Evolutionary conservation across 2,888 invertebrate species (phyloP).

Genomic region (Raillietiella orientalis): DNA sequence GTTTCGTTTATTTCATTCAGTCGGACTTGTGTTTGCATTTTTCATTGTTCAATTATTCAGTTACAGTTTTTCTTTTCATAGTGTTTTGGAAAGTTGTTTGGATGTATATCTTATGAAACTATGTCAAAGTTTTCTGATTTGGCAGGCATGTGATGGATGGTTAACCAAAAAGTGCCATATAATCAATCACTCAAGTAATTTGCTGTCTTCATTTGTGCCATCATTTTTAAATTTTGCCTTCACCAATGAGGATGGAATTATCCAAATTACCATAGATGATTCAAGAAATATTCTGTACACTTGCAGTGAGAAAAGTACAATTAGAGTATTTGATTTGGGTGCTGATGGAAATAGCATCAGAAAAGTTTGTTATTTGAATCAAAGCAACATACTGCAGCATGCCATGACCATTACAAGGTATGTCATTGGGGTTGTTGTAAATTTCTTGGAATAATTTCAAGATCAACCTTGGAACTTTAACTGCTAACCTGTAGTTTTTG

Average conservation of each 20-base stretch:
- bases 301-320: constrained; percentile 52
- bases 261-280: constrained; percentile 42
- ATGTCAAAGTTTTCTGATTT: constrained; percentile 9
- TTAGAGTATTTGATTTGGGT: constrained; percentile 67
- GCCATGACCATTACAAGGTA: constrained; percentile 54
- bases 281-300: constrained; percentile 61
- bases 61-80: no score
- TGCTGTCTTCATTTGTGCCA: constrained; percentile 57
- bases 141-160: constrained; percentile 30
- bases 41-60: no score
- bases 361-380: constrained; percentile 35
- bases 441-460: no score
- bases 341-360: constrained; percentile 32
- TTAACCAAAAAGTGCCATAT: constrained; percentile 81
- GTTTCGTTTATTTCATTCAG: no score
- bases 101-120: no score
- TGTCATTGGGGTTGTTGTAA: constrained; percentile 11
- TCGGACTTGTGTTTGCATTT: no score
- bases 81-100: no score
- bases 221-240: constrained; percentile 46
- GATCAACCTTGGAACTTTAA: constrained; percentile 5
- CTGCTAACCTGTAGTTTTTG: constrained; percentile 3
- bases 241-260: constrained; percentile 57
- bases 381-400: constrained; percentile 25
- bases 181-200: constrained; percentile 65